These are phyloP conservation scores for Cotesia typhae DNA, from an alignment of 1,140 invertebrate species.

Conservation along the genomic window DNA sequence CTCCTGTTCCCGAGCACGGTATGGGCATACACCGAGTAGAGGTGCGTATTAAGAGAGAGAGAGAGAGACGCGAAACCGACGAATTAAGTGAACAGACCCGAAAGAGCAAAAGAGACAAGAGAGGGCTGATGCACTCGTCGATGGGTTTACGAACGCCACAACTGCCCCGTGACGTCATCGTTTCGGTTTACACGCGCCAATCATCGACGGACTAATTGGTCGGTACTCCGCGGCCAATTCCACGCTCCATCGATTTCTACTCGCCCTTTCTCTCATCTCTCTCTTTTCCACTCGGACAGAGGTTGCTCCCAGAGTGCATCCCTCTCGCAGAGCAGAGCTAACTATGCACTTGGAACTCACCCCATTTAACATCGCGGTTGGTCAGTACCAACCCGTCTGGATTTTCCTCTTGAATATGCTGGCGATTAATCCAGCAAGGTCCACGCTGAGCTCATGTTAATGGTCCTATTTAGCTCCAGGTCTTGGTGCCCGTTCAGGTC, in stretches of 20 bases:
- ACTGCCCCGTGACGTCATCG: constrained; percentile 55
- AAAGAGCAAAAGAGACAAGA: constrained; percentile 45
- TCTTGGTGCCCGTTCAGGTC: too few relatives aligned
- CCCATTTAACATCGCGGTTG: not conserved
- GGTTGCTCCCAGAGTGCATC: not conserved
- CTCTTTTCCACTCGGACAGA: not conserved
- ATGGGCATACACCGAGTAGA: constrained; percentile 21
- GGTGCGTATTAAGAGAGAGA: constrained; percentile 21
- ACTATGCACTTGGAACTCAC: constrained; percentile 39
- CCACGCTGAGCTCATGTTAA: constrained; percentile 18
- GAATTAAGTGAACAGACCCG: constrained; percentile 28
- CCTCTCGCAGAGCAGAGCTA: not conserved
- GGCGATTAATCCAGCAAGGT: constrained; percentile 49
- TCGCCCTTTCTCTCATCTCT: constrained; percentile 16
- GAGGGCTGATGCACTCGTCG: constrained; percentile 42
- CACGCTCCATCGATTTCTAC: constrained; percentile 56
- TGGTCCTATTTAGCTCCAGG: not conserved
- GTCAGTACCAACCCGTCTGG: constrained; percentile 45
- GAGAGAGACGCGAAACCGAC: constrained; percentile 15
- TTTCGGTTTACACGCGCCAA: constrained; percentile 63
- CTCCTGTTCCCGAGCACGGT: constrained; percentile 52
- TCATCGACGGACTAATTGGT: constrained; percentile 61
- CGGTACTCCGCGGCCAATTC: constrained; percentile 57
- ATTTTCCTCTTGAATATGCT: constrained; percentile 50
- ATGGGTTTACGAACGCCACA: constrained; percentile 35